Percentiles rank a stretch among this genome's conserved stretches.
Conservation (phyloP, 2,888 invertebrate species). For the Synergus japonicus region DNA sequence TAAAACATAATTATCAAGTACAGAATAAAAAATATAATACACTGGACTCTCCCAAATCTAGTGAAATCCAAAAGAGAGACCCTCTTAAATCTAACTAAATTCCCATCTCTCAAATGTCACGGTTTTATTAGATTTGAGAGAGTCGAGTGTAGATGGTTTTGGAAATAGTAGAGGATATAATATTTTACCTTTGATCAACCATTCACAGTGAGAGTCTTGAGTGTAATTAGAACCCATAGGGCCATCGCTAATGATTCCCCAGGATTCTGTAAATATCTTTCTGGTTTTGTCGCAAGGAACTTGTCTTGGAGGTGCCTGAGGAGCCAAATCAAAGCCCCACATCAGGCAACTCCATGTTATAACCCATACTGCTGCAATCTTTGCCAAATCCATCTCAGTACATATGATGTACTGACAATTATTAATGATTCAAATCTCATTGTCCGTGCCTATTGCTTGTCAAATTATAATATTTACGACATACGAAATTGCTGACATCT, state of each 20-base stretch:
- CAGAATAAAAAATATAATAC: slow-evolving; percentile 20
- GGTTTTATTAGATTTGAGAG: too few relatives aligned
- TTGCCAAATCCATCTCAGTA: slow-evolving; percentile 73
- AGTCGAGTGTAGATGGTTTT: neutral
- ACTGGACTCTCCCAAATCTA: neutral
- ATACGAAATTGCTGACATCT: neutral
- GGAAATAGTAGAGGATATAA: neutral
- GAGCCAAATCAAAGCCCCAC: slow-evolving; percentile 69
- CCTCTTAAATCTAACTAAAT: too few relatives aligned
- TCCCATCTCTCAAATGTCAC: too few relatives aligned
- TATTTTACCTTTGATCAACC: slow-evolving; percentile 90
- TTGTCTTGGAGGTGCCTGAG: slow-evolving; percentile 73
- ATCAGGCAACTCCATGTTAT: slow-evolving; percentile 73
- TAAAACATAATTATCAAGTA: neutral
- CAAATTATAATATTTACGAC: slow-evolving; percentile 12
- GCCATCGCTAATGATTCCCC: slow-evolving; percentile 94
- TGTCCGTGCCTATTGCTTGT: slow-evolving; percentile 48
- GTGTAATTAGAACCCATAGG: slow-evolving; percentile 92
- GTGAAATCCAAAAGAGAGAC: too few relatives aligned
- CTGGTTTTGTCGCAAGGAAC: slow-evolving; percentile 91
- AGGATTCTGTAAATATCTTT: slow-evolving; percentile 87
- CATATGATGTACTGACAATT: slow-evolving; percentile 54
- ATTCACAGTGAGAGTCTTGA: slow-evolving; percentile 96
- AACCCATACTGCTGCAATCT: slow-evolving; percentile 71
- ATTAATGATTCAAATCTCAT: slow-evolving; percentile 55